These are phyloP conservation scores for Hypolimnas misippus DNA, from an alignment of 2,888 invertebrate species.

Conservation along the genomic window DNA sequence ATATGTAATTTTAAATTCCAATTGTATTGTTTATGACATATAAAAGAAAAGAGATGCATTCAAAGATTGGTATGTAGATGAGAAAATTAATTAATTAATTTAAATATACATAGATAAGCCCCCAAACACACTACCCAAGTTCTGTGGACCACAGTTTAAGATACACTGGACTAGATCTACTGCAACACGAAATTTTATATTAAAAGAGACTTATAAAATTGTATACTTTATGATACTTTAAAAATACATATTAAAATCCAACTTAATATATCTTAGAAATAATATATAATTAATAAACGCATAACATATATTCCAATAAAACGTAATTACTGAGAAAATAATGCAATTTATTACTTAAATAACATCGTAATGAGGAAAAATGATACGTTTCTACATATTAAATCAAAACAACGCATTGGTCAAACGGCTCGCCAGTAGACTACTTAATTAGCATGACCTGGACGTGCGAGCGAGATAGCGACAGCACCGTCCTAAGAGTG, in stretches of 20 bases:
- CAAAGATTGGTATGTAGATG: too few relatives aligned
- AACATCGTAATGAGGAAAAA: slow-evolving; percentile 14
- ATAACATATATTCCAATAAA: not conserved
- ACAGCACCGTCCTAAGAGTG: slow-evolving; percentile 28
- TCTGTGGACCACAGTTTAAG: too few relatives aligned
- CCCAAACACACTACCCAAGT: too few relatives aligned
- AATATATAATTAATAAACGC: not conserved
- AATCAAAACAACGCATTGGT: slow-evolving; percentile 39
- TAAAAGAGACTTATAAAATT: too few relatives aligned
- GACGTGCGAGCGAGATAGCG: slow-evolving; percentile 48
- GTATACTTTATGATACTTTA: too few relatives aligned
- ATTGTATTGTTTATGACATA: too few relatives aligned
- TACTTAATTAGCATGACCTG: slow-evolving; percentile 52
- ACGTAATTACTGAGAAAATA: slow-evolving; percentile 7
- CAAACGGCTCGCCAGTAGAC: slow-evolving; percentile 56
- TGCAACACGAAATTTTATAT: too few relatives aligned
- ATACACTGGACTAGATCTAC: too few relatives aligned
- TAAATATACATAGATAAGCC: too few relatives aligned
- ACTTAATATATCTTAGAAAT: not conserved
- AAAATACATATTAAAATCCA: not conserved
- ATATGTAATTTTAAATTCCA: too few relatives aligned
- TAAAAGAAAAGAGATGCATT: too few relatives aligned
- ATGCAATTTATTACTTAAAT: not conserved
- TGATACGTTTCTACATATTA: slow-evolving; percentile 27
- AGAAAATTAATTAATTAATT: too few relatives aligned